Evolutionary conservation across 1,140 invertebrate genomes (phyloP).

Genomic region (Papilio dardanus): DNA sequence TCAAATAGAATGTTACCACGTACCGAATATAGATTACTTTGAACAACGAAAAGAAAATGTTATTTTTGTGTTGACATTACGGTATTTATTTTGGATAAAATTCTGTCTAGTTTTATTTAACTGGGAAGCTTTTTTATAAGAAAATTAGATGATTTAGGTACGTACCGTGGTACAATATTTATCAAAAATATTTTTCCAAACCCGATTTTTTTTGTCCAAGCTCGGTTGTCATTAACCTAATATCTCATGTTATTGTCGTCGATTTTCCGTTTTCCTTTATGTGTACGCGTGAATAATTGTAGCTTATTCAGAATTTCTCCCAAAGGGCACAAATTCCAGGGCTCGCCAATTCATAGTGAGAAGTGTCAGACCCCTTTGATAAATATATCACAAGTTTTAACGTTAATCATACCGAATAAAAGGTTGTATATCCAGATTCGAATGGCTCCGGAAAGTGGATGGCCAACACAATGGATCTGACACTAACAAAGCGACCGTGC

Average conservation of each 20-base stretch:
- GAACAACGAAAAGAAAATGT: not conserved
- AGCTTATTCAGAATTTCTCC: not conserved
- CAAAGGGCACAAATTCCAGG: not conserved
- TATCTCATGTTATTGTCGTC: not conserved
- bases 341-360: not conserved
- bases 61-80: not conserved
- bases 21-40: not conserved
- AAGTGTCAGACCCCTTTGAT: constrained; percentile 12
- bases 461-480: constrained; percentile 12
- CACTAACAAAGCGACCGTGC: constrained; percentile 14
- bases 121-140: not conserved
- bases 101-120: not conserved
- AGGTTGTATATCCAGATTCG: constrained; percentile 8
- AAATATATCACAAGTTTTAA: constrained; percentile 10
- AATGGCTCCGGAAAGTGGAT: not conserved
- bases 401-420: constrained; percentile 15
- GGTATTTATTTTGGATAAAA: not conserved
- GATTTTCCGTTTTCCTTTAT: not conserved
- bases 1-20: not conserved
- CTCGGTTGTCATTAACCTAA: not conserved
- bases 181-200: too few species aligned
- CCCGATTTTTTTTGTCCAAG: too few species aligned
- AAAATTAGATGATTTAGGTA: too few species aligned
- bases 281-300: not conserved
- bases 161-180: too few species aligned